Percentiles rank a stretch among this genome's conserved stretches.
Conservation (phyloP, 1,140 invertebrate species). For the Drosophila obscura region DNA sequence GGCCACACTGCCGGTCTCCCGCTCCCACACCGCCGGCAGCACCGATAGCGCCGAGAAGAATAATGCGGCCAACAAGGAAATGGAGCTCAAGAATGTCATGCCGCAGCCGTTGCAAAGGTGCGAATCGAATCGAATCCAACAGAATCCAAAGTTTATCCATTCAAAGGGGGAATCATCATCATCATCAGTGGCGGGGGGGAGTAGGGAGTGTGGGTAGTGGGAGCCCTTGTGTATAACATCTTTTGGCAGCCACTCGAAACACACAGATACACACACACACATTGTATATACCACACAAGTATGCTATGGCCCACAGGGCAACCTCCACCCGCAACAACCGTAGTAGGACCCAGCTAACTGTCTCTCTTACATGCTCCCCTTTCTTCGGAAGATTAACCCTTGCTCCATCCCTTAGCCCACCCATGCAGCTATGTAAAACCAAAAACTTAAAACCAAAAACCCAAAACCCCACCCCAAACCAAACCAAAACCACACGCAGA, state of each 20-base stretch:
- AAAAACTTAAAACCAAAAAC: background rate
- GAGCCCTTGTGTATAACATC: conserved; percentile 36
- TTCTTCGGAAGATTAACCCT: no score
- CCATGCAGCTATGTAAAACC: no score
- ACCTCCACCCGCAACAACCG: background rate
- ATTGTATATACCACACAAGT: conserved; percentile 28
- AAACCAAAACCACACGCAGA: background rate
- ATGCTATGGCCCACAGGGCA: conserved; percentile 6
- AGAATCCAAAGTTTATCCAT: background rate
- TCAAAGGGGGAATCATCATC: no score
- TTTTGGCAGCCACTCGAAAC: background rate
- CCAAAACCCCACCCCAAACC: background rate
- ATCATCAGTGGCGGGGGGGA: background rate
- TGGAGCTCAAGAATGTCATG: conserved; percentile 93
- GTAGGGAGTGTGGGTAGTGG: background rate
- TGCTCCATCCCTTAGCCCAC: no score
- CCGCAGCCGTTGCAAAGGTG: conserved; percentile 92
- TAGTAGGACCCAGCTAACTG: no score
- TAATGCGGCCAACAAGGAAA: conserved; percentile 92
- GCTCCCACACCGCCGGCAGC: conserved; percentile 87
- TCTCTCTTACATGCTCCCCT: conserved; percentile 1
- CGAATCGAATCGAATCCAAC: background rate
- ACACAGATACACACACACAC: conserved; percentile 9
- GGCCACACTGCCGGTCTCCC: conserved; percentile 92
- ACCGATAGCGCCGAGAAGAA: conserved; percentile 90